Conservation (phyloP, 1,140 invertebrate species). For the Babylonia areolata region DNA sequence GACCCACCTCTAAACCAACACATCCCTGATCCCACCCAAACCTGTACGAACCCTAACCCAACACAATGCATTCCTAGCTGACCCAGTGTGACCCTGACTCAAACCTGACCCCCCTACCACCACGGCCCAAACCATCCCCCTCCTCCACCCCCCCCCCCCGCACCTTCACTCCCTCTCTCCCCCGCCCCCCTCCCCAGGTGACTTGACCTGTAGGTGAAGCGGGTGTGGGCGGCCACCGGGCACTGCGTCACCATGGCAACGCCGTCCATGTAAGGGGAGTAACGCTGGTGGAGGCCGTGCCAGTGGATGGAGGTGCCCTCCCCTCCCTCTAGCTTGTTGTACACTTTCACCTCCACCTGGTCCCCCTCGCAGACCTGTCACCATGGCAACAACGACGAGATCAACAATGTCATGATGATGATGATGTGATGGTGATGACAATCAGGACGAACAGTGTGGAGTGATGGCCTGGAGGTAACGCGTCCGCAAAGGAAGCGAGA, state of each 20-base stretch:
- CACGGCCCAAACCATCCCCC: neutral
- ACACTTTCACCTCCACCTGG: constrained; percentile 60
- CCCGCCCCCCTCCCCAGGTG: neutral
- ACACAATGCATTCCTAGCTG: too few relatives aligned
- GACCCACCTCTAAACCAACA: too few relatives aligned
- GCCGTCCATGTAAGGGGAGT: constrained; percentile 64
- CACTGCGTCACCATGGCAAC: constrained; percentile 67
- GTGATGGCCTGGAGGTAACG: too few relatives aligned
- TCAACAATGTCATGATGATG: too few relatives aligned
- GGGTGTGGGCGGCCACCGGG: constrained; percentile 53
- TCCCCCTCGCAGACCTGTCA: constrained; percentile 66
- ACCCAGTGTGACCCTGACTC: too few relatives aligned
- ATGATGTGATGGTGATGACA: too few relatives aligned
- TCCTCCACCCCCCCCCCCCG: neutral
- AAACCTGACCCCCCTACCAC: neutral
- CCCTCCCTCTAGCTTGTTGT: constrained; percentile 56
- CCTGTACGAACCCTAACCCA: too few relatives aligned
- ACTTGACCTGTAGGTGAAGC: constrained; percentile 62
- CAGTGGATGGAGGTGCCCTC: constrained; percentile 77
- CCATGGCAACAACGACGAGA: too few relatives aligned
- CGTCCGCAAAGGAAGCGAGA: too few relatives aligned
- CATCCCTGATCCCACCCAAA: too few relatives aligned
- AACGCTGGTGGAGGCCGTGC: constrained; percentile 63
- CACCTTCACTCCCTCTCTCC: neutral
- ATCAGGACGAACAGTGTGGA: too few relatives aligned